Evolutionary conservation across 2,113 vertebrate genomes (phyloP), one percentile per base, ranked within the genome.

Genomic region (Dicerorhinus sumatrensis): DNA sequence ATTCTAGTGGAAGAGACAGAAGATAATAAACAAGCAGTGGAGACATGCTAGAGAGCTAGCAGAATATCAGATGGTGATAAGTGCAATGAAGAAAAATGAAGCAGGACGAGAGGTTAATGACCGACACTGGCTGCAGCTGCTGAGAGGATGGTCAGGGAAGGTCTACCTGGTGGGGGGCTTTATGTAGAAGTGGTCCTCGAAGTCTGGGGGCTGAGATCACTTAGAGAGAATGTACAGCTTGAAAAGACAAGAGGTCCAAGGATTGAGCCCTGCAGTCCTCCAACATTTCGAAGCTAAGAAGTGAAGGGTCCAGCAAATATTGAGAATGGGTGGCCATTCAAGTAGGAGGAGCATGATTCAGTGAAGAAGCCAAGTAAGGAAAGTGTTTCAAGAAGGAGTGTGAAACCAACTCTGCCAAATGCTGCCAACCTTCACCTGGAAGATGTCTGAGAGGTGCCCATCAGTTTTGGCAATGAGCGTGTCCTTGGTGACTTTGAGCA

Each of bases 181-280:
- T 16, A 39, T 16, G 17, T 5, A 5, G 29, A 72, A 5, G 39
- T 6, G 48, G 12, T 36, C 46, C n/a, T 7, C 42, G 51, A 62
- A 76, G n/a, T 12, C 16, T 33, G 14, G 27, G 31, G 16, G 5
- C 16, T 29, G 39, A 12, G 39, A 48, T 33, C 56, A 46, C 80
- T 3, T 3, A 31, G 42, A 60, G 3, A 17, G 21, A 16, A n/a
- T 0, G 0, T 8, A 20, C 17, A 54, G 2, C 36, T 20, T 48
- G 63, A 73, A 79, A 84, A 46, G 18, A 83, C n/a, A 96, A 65
- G 42, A 48, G 8, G 12, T 16, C 33, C 51, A 42, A 51, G 25
- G 25, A 42, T 0, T 48, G 70, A 77, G 9, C 54, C 9, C 60
- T 54, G 16, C 20, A 48, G 14, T 48, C 27, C 3, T 56, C 46